phyloP scores from a whole-genome alignment of 2,797 vertebrate genomes.

The Carcharodon carcharias region DNA sequence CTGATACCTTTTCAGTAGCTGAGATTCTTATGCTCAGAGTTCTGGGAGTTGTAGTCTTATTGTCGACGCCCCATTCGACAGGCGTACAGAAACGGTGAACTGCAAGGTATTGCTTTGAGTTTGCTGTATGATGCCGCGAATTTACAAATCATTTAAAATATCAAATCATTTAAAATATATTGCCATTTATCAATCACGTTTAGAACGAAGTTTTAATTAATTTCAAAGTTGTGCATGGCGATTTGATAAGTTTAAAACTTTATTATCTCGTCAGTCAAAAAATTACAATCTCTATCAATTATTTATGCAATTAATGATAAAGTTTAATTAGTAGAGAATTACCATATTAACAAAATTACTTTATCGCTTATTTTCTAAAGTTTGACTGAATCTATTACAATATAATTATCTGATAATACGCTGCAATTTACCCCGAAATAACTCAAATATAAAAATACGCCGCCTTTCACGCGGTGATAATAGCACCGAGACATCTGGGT shows the following conservation, averaged over 20 bases:
- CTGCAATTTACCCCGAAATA: background rate
- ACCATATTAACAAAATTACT: background rate
- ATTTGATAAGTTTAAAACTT: background rate
- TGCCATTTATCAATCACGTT: background rate
- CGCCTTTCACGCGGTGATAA: background rate
- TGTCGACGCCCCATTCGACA: background rate
- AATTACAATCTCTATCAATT: background rate
- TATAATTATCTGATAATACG: background rate
- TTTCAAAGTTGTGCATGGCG: background rate
- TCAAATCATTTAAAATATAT: background rate
- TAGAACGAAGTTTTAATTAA: background rate
- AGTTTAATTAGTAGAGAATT: background rate
- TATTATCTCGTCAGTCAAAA: background rate
- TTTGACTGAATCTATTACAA: background rate
- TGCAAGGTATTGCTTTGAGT: background rate
- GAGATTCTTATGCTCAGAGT: background rate
- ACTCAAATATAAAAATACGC: background rate
- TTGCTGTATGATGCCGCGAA: background rate
- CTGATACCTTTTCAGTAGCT: background rate
- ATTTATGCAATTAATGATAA: background rate
- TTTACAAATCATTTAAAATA: background rate
- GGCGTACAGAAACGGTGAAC: background rate
- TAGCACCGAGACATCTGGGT: background rate
- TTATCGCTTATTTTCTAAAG: background rate
- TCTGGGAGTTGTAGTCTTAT: constrained; percentile 31